Evolutionary conservation across 2,113 vertebrate species (phyloP), one percentile per base, ranked within the genome.

Genomic region (Oceanodroma tethys): DNA sequence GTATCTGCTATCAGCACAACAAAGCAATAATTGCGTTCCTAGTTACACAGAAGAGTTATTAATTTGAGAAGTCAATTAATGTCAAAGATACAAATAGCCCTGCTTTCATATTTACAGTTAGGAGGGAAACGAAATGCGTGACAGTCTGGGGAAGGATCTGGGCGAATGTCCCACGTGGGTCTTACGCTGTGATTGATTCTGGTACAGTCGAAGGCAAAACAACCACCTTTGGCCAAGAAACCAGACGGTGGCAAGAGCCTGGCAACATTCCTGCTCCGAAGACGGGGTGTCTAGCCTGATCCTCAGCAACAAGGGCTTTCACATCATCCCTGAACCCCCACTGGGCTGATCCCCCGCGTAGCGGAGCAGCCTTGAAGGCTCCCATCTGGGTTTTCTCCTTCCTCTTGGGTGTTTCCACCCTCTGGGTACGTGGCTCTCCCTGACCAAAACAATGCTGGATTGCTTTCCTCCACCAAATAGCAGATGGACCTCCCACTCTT

Each of bases 41-140:
- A 42, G 89, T 96, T 93, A 87, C 95, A 94, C 93, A 58, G 89
- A 89, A 87, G 88, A 97, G 95, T 94, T 97, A 94, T 97, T 97
- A 96, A 96, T 94, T 93, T 67, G 32, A 88, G 88, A 73, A 96
- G 84, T 93, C 96, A 92, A 95, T 96, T 93, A 96, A 90, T 81
- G 93, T 96, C 95, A 96, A 79, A 75, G 94, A 95, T 84, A 91
- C 93, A 92, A 94, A 97, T 94, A 88, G 95, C 66, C 80, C 75
- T 81, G 63, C 32, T 95, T 95, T 92, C 36, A 29, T 96, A 95
- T 95, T 93, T 96, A 95, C 89, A 86, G 75, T 81, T 56, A 29
- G 58, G 38, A 65, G 60, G 68, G 56, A 53, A 89, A 67, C 1
- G 3, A 47, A 65, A 48, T 1, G 4, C 0, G 5, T 68, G 88